These are phyloP conservation scores for Trochalopteron elliotii DNA, from an alignment of 2,113 vertebrate species.

Conservation along the genomic window DNA sequence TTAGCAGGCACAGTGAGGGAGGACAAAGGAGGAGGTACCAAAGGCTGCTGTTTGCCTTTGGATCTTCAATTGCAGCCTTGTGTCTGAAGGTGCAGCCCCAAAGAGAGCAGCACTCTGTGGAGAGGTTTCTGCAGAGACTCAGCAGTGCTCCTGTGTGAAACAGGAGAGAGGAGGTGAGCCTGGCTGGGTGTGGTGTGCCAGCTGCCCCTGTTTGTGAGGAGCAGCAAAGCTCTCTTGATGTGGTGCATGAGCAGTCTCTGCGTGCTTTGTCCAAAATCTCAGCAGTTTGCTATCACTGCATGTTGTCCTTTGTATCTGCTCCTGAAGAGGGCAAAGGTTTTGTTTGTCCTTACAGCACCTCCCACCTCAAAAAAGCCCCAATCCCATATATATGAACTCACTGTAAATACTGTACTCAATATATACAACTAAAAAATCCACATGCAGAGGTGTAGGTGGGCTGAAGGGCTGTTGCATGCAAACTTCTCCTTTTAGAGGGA, in stretches of 20 bases:
- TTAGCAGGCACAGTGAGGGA: background rate
- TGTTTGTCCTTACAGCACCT: background rate
- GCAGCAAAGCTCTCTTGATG: background rate
- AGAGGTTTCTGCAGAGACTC: background rate
- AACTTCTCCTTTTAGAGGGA: background rate
- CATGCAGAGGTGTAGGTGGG: background rate
- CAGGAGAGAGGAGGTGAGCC: background rate
- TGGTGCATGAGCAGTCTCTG: background rate
- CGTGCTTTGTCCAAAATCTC: background rate
- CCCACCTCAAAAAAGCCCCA: background rate
- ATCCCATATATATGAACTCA: background rate
- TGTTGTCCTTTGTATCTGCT: background rate
- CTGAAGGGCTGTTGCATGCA: background rate
- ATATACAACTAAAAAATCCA: background rate
- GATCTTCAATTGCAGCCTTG: background rate
- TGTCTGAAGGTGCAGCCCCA: background rate
- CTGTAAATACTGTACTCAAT: background rate
- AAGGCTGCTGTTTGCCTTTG: background rate
- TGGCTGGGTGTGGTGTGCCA: rapidly evolving
- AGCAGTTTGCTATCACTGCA: background rate
- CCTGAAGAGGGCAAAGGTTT: background rate
- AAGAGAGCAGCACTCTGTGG: background rate
- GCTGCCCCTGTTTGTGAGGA: background rate
- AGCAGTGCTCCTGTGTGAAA: rapidly evolving
- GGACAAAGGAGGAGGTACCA: background rate